Conservation (phyloP, 2,888 invertebrate genomes). For the Zaprionus lineosus region DNA sequence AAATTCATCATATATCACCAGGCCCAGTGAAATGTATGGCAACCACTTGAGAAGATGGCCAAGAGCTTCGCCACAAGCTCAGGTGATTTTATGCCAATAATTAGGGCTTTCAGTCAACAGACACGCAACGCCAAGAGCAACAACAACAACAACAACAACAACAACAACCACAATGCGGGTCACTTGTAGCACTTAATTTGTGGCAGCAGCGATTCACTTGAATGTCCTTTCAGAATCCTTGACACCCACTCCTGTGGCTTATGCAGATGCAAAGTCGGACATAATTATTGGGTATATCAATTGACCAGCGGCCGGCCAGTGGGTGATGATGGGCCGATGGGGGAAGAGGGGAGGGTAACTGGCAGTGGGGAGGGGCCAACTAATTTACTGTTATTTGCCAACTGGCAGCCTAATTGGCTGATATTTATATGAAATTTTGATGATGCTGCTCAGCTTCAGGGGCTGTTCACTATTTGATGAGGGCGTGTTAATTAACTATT, state of each 20-base stretch:
- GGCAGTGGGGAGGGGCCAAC: background rate
- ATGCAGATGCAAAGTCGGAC: slow-evolving; percentile 7
- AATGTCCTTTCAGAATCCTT: slow-evolving; percentile 19
- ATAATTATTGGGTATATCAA: slow-evolving; percentile 35
- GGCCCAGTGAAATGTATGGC: too few relatives aligned
- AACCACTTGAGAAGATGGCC: background rate
- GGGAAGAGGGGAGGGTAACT: too few relatives aligned
- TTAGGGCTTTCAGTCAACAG: slow-evolving; percentile 6
- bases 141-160: too few relatives aligned
- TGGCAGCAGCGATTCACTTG: slow-evolving; percentile 18
- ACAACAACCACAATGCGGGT: too few relatives aligned
- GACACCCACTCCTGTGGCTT: background rate
- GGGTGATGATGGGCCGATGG: too few relatives aligned
- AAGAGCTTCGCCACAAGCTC: background rate
- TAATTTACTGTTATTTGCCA: background rate
- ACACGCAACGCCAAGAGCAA: slow-evolving; percentile 14
- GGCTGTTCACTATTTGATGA: slow-evolving; percentile 42
- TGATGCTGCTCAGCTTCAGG: background rate
- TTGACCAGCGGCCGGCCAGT: slow-evolving; percentile 16
- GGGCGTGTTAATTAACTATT: slow-evolving; percentile 67
- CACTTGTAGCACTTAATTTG: slow-evolving; percentile 30
- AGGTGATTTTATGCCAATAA: slow-evolving; percentile 12
- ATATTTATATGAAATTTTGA: slow-evolving; percentile 25
- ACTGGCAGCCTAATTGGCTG: slow-evolving; percentile 41
- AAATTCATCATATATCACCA: too few relatives aligned